Evolutionary conservation across 2,888 invertebrate species (phyloP).

Genomic region (Alsophila aescularia): DNA sequence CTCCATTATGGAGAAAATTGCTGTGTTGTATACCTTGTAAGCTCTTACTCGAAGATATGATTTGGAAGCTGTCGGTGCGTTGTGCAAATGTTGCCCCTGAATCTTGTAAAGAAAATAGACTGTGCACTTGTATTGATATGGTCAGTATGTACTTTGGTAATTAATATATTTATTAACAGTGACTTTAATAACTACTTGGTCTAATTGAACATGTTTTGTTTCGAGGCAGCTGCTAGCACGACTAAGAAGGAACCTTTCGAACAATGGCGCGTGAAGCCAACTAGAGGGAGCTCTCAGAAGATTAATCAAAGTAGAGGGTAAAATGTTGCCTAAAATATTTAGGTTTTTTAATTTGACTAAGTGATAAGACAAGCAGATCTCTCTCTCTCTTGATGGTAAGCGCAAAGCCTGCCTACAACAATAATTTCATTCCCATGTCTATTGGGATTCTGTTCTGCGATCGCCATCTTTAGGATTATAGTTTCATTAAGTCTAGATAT

Average conservation of each 20-base stretch:
- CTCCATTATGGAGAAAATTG: slow-evolving; percentile 56
- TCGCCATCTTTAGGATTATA: no score
- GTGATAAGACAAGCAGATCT: no score
- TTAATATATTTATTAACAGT: not conserved
- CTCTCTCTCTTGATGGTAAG: no score
- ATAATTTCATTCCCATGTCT: no score
- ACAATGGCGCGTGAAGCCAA: slow-evolving; percentile 53
- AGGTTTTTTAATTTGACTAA: no score
- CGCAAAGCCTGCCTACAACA: no score
- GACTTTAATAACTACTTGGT: not conserved
- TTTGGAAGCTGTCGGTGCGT: slow-evolving; percentile 72
- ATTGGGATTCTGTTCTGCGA: no score
- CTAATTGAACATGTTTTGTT: slow-evolving; percentile 27
- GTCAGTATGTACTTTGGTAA: slow-evolving; percentile 49
- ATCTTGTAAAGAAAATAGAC: slow-evolving; percentile 49
- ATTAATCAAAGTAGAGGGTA: slow-evolving; percentile 49
- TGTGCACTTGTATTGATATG: slow-evolving; percentile 62
- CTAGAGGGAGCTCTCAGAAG: slow-evolving; percentile 44
- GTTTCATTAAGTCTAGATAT: no score
- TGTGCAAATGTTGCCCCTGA: slow-evolving; percentile 61
- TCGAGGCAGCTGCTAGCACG: slow-evolving; percentile 59
- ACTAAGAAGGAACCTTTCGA: slow-evolving; percentile 56
- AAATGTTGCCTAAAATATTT: slow-evolving; percentile 3
- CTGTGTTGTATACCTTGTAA: slow-evolving; percentile 56
- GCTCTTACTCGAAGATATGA: slow-evolving; percentile 46